Percentiles rank a stretch among this genome's conserved stretches.
Conservation (phyloP, 2,888 invertebrate genomes). For the Drosophila nigritarsus region DNA sequence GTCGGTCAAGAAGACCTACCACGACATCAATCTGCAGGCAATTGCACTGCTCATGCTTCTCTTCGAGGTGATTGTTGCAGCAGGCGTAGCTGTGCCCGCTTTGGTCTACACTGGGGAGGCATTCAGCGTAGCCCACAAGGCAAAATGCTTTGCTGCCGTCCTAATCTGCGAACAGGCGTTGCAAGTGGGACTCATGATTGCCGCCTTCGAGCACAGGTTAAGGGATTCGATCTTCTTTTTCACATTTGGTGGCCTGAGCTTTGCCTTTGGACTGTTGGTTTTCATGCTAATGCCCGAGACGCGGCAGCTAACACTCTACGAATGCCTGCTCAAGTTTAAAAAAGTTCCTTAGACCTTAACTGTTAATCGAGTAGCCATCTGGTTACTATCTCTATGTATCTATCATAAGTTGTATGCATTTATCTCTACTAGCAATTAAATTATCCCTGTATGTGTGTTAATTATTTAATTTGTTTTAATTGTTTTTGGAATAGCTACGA, state of each 20-base stretch:
- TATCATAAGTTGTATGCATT: conserved; percentile 33
- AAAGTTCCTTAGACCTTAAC: conserved; percentile 61
- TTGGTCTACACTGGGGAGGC: conserved; percentile 82
- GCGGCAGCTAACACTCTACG: conserved; percentile 71
- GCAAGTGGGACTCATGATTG: conserved; percentile 70
- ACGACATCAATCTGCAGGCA: conserved; percentile 68
- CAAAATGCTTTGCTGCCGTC: conserved; percentile 71
- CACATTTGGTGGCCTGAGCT: conserved; percentile 73
- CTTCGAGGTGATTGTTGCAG: conserved; percentile 77
- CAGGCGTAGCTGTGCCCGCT: conserved; percentile 78
- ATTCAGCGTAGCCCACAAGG: conserved; percentile 76
- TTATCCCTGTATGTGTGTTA: conserved; percentile 9
- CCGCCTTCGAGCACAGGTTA: conserved; percentile 62
- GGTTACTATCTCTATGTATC: conserved; percentile 19
- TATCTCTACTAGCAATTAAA: conserved; percentile 44
- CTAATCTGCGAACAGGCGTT: conserved; percentile 75
- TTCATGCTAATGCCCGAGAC: conserved; percentile 82
- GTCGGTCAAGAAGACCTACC: conserved; percentile 57
- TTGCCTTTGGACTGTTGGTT: conserved; percentile 70
- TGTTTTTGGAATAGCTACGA: background rate
- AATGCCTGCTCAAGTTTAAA: conserved; percentile 80
- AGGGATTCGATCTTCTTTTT: conserved; percentile 75
- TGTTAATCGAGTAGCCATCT: conserved; percentile 7
- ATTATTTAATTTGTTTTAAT: background rate
- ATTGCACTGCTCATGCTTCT: conserved; percentile 75